Conservation (phyloP, 1,140 invertebrate species). For the Anadara kagoshimensis region DNA sequence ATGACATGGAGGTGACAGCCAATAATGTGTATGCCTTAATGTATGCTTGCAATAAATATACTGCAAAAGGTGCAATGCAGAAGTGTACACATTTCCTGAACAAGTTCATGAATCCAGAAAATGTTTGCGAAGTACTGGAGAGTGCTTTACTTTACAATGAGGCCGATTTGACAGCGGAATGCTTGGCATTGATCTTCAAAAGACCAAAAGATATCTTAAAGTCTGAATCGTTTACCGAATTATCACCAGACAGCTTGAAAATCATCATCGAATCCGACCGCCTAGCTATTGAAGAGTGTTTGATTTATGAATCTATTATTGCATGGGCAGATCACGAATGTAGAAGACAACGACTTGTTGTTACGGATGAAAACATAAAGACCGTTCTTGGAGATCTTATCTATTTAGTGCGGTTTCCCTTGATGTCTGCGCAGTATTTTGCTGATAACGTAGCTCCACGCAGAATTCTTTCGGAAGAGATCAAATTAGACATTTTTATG, state of each 20-base stretch:
- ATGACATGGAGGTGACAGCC: no score
- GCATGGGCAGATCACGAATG: constrained; percentile 39
- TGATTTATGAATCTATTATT: constrained; percentile 32
- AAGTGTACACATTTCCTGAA: constrained; percentile 40
- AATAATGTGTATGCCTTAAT: constrained; percentile 9
- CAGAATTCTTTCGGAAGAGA: constrained; percentile 12
- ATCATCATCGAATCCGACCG: constrained; percentile 34
- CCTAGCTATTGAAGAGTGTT: constrained; percentile 24
- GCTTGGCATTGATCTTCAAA: constrained; percentile 32
- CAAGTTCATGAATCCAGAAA: constrained; percentile 27
- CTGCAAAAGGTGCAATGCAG: constrained; percentile 27
- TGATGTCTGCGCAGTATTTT: constrained; percentile 38
- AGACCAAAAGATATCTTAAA: constrained; percentile 26
- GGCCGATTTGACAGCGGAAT: constrained; percentile 32
- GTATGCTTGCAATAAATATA: constrained; percentile 49
- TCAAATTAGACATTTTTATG: constrained; percentile 15
- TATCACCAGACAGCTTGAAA: constrained; percentile 37
- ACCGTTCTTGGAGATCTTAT: constrained; percentile 29
- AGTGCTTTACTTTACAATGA: constrained; percentile 35
- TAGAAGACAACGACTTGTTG: constrained; percentile 6
- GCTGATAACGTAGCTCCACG: constrained; percentile 19
- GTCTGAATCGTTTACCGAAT: constrained; percentile 22
- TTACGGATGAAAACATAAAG: constrained; percentile 24
- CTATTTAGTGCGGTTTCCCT: constrained; percentile 41
- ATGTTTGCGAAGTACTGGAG: constrained; percentile 44